Evolutionary conservation across 1,140 invertebrate species (phyloP), one percentile per base, ranked within the genome.

Genomic region (Proctacanthus coquilletti): DNA sequence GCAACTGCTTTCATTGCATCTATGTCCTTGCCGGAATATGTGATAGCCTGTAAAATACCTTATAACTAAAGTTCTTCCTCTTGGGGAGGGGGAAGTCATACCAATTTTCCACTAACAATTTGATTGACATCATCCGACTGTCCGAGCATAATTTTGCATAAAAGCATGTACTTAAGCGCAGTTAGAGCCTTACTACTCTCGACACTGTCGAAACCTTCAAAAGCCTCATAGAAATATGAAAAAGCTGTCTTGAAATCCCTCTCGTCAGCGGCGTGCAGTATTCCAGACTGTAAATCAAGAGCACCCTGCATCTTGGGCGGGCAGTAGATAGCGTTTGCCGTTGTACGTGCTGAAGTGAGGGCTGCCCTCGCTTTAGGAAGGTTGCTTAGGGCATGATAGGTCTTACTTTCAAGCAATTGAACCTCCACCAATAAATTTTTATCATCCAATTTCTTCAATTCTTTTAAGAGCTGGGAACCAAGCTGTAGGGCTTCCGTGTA

Each of bases 181-280:
- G 77, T 85, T 3, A 98, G 61, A 8, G 95, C 94, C 62, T 91
- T 94, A 10, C 78, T 76, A 51, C 74, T 80, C 52, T 96, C 91
- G 13, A 94, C 83, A 46, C 88, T 93, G 62, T 98, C 93, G 64
- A 94, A 98, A 43, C 93, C 93, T 71, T 99, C 96, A 66, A 99
- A 99, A 23, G 95, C 95, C 71, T 99, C 96, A 66, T 98, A 99
- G 60, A 98, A 99, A 60, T 99, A 99, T 25, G 95, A 98, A 63
- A 95, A 99, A 23, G 95, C 96, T 46, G 95, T 99, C 72, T 99
- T 98, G 61, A 99, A 99, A 57, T 99, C 96, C 53, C 85, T 79
- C 61, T 98, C 96, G 63, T 99, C 96, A 20, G 94, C 95, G 25
- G 96, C 95, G 69, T 99, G 96, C 14, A 99, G 64, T 46, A 99